These are phyloP conservation scores for Hemichromis elongatus DNA, from an alignment of 2,113 vertebrate species.

Conservation along the genomic window DNA sequence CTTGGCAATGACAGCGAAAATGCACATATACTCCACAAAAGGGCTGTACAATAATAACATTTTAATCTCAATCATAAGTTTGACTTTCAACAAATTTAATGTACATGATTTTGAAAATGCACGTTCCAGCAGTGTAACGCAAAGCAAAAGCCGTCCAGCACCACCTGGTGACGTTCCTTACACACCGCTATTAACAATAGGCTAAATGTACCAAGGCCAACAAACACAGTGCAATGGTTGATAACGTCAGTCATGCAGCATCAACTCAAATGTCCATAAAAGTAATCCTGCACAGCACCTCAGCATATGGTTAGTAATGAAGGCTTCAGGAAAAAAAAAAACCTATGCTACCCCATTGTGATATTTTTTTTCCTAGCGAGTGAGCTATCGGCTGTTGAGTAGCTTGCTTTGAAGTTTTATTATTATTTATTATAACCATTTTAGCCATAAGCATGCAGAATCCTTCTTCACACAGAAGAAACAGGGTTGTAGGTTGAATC, in stretches of 20 bases:
- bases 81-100: background rate
- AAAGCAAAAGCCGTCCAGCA: background rate
- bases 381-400: background rate
- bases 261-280: background rate
- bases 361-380: background rate
- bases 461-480: background rate
- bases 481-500: background rate
- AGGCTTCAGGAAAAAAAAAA: background rate
- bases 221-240: background rate
- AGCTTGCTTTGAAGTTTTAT: background rate
- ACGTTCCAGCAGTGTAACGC: too few relatives aligned
- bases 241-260: background rate
- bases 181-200: background rate
- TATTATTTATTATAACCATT: background rate
- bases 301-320: background rate
- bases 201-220: background rate
- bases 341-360: background rate
- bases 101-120: too few relatives aligned
- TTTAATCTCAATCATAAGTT: background rate
- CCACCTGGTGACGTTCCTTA: background rate
- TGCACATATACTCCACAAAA: background rate
- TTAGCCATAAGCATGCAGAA: background rate
- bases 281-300: background rate
- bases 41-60: accelerated
- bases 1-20: background rate